Base-by-base conservation (phyloP, 2,797 vertebrate species). In the Phrynocephalus guinanensis region DNA sequence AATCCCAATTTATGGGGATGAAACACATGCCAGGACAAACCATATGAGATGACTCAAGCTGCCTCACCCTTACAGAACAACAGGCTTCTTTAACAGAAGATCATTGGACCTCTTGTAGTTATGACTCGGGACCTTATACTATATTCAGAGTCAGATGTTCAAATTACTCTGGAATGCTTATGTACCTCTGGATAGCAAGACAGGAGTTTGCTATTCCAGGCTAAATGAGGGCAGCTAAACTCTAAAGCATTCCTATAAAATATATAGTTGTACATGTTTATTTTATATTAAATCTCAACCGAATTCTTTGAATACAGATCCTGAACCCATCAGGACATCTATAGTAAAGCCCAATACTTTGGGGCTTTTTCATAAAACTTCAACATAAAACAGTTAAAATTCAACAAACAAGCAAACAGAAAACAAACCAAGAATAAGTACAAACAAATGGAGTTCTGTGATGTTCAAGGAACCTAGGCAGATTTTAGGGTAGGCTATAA, bases 21-120 rank as follows among this genome's bases (percentile, higher is more conserved):
- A 95, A 96, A 91, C 75, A 18, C 94, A 87, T 95, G 95, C 96
- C 96, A 96, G 96, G 91, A 95, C 93, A 96, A 96, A 95, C 94
- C 95, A 94, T 94, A 87, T 26, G 79, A 95, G 94, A 95, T 97
- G 95, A 97, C 93, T 97, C 95, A 96, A 93, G 48, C 89, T 76
- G 90, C 93, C 92, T 95, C 91, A 91, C 94, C 95, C 94, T 95
- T 94, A 26, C 87, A 90, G 93, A 96, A 96, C 92, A 95, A 94
- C 95, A 95, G 94, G 84, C 81, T 87, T 92, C 92, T 94, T 95
- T 78, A 95, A 90, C 86, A 73, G 78, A 82, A 82, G 91, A 70
- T 44, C 93, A 94, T 89, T 48, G 86, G 92, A 94, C 89, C 92
- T 93, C 86, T 88, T 78, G 88, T 92, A 93, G 90, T 85, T 92